Evolutionary conservation across 2,113 vertebrate species (phyloP).

Genomic region (Tachysurus vachellii): DNA sequence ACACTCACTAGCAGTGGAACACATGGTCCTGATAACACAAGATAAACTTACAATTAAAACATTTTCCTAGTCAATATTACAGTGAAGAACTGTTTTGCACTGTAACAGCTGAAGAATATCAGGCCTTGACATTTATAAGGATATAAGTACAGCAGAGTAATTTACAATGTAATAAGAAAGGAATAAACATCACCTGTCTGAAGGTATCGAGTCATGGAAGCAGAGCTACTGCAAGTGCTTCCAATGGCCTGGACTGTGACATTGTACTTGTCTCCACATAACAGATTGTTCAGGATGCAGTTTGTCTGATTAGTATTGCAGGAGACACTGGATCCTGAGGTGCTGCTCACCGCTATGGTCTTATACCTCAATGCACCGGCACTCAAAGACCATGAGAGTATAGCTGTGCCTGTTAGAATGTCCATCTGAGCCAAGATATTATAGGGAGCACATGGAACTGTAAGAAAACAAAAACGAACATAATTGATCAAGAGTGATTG

Average conservation of each 20-base stretch:
- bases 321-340: slow-evolving; percentile 46
- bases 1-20: slow-evolving; percentile 57
- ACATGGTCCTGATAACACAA: slow-evolving; percentile 66
- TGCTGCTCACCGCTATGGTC: slow-evolving; percentile 32
- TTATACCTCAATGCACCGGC: slow-evolving; percentile 63
- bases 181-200: slow-evolving; percentile 64
- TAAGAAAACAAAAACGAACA: slow-evolving; percentile 29
- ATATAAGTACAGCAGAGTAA: not conserved
- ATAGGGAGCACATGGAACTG: slow-evolving; percentile 68
- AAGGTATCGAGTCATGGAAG: slow-evolving; percentile 57
- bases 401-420: slow-evolving; percentile 51
- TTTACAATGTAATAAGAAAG: not conserved
- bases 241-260: slow-evolving; percentile 65
- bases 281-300: slow-evolving; percentile 63
- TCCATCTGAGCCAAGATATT: slow-evolving; percentile 62
- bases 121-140: not conserved
- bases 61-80: not conserved
- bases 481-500: not conserved
- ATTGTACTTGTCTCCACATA: slow-evolving; percentile 68
- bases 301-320: slow-evolving; percentile 58
- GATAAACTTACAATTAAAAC: not conserved
- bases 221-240: slow-evolving; percentile 61
- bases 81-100: not conserved
- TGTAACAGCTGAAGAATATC: not conserved
- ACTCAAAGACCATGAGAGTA: slow-evolving; percentile 63